Conservation (phyloP, 1,140 invertebrate species). For the Tachypleus tridentatus region DNA sequence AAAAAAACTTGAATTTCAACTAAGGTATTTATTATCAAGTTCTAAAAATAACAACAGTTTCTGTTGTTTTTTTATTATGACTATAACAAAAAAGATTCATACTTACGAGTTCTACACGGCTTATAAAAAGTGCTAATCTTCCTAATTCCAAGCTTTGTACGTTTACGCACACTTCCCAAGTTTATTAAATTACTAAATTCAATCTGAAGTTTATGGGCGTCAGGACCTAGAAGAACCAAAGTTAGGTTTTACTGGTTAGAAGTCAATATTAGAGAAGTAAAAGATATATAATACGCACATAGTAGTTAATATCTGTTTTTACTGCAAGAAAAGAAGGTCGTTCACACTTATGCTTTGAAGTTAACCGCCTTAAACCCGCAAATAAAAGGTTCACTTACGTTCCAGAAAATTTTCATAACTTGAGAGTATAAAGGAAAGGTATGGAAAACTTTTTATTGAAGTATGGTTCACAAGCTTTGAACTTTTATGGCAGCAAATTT, state of each 20-base stretch:
- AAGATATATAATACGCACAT: neutral
- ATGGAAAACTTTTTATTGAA: too few relatives aligned
- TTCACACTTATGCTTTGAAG: neutral
- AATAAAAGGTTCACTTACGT: too few relatives aligned
- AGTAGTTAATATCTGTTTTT: neutral
- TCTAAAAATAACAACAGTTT: too few relatives aligned
- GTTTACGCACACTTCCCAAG: constrained; percentile 23
- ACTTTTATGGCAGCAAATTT: too few relatives aligned
- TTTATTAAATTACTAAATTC: constrained; percentile 29
- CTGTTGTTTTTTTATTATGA: too few relatives aligned
- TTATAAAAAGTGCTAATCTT: constrained; percentile 25
- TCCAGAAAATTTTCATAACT: too few relatives aligned
- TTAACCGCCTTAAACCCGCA: too few relatives aligned
- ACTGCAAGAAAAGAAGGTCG: neutral
- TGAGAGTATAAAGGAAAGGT: too few relatives aligned
- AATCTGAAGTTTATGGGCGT: constrained; percentile 23
- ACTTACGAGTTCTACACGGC: constrained; percentile 24
- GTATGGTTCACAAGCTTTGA: too few relatives aligned
- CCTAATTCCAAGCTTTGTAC: constrained; percentile 15
- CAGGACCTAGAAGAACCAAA: constrained; percentile 16
- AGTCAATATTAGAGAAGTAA: neutral
- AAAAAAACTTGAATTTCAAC: too few relatives aligned
- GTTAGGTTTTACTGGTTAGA: neutral
- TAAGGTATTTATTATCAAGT: too few relatives aligned
- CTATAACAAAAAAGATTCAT: neutral